Base-by-base conservation (phyloP, 2,888 invertebrate genomes). In the Cephonodes hylas region DNA sequence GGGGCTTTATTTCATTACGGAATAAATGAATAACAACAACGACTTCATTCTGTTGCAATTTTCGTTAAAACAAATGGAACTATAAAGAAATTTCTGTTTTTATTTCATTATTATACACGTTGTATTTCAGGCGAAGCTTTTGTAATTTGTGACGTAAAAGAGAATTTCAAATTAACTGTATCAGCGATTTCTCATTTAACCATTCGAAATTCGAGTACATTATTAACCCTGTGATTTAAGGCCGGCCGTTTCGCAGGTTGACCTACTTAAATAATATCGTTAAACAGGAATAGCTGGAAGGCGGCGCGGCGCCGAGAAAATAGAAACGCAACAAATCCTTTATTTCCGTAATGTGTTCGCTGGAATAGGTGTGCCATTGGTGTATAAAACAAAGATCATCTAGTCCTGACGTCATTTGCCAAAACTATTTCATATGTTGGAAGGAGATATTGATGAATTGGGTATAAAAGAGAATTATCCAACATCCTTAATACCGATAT, bases 311-410 rank as follows among this genome's bases (percentile, higher is more conserved):
- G 71, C 75, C 73, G 71, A 75, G 77, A 80, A 83, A 81, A 84
- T 80, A 77, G 76, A 80, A 84, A 80, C 73, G 74, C 72, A 81
- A 83, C 78, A 74, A 74, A 81, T 81, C 74, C 77, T 76, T 77
- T 75, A 83, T 81, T 79, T 77, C 75, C 72, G 71, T 61, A 64
- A 67, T 68, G 72, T 69, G 72, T 67, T 69, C 71, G 65, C 67
- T 64, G 62, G 66, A 10, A 46, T 38, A 34, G 59, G 10, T 27
- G 31, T 38, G 23, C 27, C 25, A 48, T 10, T 23, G 59, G 22
- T 59, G 46, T 31, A 22, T 23, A 34, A 59, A 25, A 31, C 46
- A 23, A 46, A 34, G 15, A 38, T 15, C 22, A 34, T 59, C 15
- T 34, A 13, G 34, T 48, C 7, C 59, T 48, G 34, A 38, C 15